phyloP scores from a whole-genome alignment of 1,140 invertebrate genomes.

The Aphaenogaster floridana region DNA sequence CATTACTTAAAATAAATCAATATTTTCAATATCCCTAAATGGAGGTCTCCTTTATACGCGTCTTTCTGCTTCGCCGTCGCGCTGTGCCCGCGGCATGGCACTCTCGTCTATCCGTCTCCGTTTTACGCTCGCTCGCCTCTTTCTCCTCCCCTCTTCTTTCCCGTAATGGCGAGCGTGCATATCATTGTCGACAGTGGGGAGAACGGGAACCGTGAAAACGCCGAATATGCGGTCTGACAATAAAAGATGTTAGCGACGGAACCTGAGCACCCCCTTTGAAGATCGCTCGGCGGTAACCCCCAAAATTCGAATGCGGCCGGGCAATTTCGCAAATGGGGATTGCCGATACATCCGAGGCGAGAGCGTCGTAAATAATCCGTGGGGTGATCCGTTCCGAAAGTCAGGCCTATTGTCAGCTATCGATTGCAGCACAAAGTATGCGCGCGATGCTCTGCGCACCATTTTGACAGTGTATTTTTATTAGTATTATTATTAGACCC shows the following conservation, averaged over 20 bases:
- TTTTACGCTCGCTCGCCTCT: slow-evolving; percentile 40
- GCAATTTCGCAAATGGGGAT: slow-evolving; percentile 76
- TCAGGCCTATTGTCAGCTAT: slow-evolving; percentile 43
- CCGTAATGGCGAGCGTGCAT: slow-evolving; percentile 72
- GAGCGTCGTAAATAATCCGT: slow-evolving; percentile 53
- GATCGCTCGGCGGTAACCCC: slow-evolving; percentile 63
- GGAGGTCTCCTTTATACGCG: slow-evolving; percentile 71
- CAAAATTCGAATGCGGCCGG: slow-evolving; percentile 53
- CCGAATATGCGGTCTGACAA: slow-evolving; percentile 74
- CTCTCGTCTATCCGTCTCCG: slow-evolving; percentile 62
- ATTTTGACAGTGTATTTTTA: not conserved
- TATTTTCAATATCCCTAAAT: slow-evolving; percentile 81
- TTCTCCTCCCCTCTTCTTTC: slow-evolving; percentile 62
- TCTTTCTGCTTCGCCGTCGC: slow-evolving; percentile 66
- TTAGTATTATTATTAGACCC: too few species aligned
- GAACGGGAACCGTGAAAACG: slow-evolving; percentile 72
- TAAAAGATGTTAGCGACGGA: slow-evolving; percentile 72
- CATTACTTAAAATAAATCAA: slow-evolving; percentile 79
- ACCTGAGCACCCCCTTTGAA: slow-evolving; percentile 56
- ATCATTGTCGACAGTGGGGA: slow-evolving; percentile 74
- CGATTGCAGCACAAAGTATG: not conserved
- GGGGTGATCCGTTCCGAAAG: slow-evolving; percentile 38
- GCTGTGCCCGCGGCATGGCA: slow-evolving; percentile 60
- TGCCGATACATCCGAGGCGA: slow-evolving; percentile 64
- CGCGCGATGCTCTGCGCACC: too few species aligned